Base-by-base conservation (phyloP, 2,888 invertebrate species). In the Toxonevra muliebris region DNA sequence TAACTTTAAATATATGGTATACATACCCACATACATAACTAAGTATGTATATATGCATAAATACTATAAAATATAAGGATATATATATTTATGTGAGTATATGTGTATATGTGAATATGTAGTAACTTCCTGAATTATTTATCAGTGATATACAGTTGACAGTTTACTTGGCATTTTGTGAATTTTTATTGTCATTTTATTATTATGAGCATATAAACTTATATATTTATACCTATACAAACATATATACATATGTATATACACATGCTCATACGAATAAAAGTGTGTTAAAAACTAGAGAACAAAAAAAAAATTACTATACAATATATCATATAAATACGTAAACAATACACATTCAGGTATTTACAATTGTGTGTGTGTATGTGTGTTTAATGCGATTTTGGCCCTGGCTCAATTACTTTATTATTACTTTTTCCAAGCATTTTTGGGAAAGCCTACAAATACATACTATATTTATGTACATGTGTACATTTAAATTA, bases 101-200 rank as follows among this genome's bases (percentile, higher is more conserved):
- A 41, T 60, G 45, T 64, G 41, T 19, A 5, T 55, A 54, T 12
- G n/a, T 63, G 62, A 45, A 45, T 48, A 13, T 53, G 30, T 30
- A 7, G 64, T 41, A 64, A 68, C 68, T 68, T 71, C 66, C 68
- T 70, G 68, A 66, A 70, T 70, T 70, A 70, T 70, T 71, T 71
- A 69, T 66, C 71, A 64, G 68, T 66, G 50, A 67, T 61, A 64
- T 63, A 60, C 64, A 66, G 70, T 61, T 66, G 68, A 63, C 68
- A 61, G 63, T 66, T 71, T 66, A 66, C 57, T 59, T 61, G 65
- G 55, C 61, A 57, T 53, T 60, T 42, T 59, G 63, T 66, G 63
- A 64, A 66, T 61, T 58, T 71, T 71, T 66, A 66, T 69, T 64
- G 65, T 60, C 65, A 60, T 69, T 68, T 68, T 62, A 68, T 68